Conservation (phyloP, 2,113 vertebrate species). For the Cyrtonyx montezumae region DNA sequence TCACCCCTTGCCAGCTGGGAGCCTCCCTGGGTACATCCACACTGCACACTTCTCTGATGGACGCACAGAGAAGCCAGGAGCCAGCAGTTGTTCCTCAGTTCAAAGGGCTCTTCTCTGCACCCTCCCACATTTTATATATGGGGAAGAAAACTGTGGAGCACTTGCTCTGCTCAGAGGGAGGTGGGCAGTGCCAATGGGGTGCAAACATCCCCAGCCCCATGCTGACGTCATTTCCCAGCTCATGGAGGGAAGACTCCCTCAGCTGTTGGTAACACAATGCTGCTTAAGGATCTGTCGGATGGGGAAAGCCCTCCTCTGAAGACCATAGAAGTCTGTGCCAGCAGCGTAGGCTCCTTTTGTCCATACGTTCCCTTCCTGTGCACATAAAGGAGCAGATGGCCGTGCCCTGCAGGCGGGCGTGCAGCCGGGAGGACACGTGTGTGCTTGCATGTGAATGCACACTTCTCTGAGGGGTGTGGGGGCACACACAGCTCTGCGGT, state of each 20-base stretch:
- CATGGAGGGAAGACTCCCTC: neutral
- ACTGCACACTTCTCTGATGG: neutral
- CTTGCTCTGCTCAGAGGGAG: neutral
- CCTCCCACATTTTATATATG: neutral
- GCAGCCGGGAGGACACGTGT: neutral
- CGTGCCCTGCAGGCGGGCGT: neutral
- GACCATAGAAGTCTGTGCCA: neutral
- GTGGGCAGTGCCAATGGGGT: neutral
- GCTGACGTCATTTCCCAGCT: no score
- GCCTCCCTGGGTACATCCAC: neutral
- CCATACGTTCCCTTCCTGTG: neutral
- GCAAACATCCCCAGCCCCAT: neutral
- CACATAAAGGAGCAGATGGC: neutral
- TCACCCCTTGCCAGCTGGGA: neutral
- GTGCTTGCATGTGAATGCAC: neutral
- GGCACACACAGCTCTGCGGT: accelerated
- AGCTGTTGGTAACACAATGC: neutral
- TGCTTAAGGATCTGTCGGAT: neutral
- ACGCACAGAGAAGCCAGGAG: neutral
- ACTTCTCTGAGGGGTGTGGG: neutral
- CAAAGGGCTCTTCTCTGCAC: neutral
- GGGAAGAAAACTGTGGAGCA: neutral
- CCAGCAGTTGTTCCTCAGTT: neutral
- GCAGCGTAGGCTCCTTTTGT: neutral
- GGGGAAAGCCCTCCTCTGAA: neutral